Evolutionary conservation across 2,888 invertebrate species (phyloP).

Genomic region (Abrostola triplasia): DNA sequence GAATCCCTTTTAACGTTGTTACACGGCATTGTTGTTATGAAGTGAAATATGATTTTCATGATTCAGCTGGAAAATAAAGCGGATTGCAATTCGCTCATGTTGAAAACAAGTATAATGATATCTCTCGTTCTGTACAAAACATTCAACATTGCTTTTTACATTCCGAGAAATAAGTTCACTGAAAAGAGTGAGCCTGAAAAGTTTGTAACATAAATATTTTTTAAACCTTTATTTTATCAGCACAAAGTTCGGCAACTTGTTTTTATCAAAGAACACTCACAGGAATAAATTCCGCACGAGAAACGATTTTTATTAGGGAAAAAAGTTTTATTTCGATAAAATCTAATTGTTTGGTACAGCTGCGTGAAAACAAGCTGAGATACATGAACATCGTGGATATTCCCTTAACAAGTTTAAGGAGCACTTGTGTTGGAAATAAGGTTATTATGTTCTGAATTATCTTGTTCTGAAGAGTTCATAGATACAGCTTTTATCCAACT

Average conservation of each 20-base stretch:
- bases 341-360: constrained; percentile 61
- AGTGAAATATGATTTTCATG: constrained; percentile 59
- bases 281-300: constrained; percentile 56
- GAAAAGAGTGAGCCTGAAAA: constrained; percentile 7
- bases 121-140: constrained; percentile 15
- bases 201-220: background rate
- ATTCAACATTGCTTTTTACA: constrained; percentile 17
- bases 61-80: constrained; percentile 57
- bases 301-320: constrained; percentile 61
- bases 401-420: constrained; percentile 3
- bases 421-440: background rate
- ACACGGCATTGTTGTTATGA: constrained; percentile 53
- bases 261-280: constrained; percentile 54
- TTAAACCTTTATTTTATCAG: constrained; percentile 50
- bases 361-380: constrained; percentile 43
- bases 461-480: background rate
- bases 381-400: constrained; percentile 29
- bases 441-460: constrained; percentile 11
- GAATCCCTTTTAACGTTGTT: constrained; percentile 55
- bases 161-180: constrained; percentile 9
- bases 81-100: constrained; percentile 49
- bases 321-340: constrained; percentile 57
- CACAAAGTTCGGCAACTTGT: constrained; percentile 50
- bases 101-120: constrained; percentile 54
- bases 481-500: too few relatives aligned